These are phyloP conservation scores for Poecile montanus DNA, from an alignment of 2,797 vertebrate genomes.

Conservation along the genomic window DNA sequence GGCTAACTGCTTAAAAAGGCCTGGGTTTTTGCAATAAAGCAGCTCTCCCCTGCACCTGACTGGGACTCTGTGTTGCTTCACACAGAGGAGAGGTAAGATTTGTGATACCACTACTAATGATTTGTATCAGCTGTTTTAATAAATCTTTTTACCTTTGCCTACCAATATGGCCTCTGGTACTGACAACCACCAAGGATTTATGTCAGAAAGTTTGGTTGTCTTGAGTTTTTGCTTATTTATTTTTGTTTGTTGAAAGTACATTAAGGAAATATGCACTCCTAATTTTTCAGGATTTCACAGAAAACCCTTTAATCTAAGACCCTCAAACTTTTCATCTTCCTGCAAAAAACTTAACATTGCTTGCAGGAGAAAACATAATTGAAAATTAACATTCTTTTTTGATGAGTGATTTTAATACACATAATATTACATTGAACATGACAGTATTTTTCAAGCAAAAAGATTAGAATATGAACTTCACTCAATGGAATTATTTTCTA, in stretches of 20 bases:
- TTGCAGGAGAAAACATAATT: not conserved
- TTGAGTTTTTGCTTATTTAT: not conserved
- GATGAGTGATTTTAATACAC: not conserved
- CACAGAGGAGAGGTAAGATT: not conserved
- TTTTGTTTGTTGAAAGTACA: not conserved
- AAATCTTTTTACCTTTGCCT: not conserved
- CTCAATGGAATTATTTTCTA: not conserved
- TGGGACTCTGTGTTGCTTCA: fast-evolving
- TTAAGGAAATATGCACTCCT: not conserved
- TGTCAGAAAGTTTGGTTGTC: not conserved
- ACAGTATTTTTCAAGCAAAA: not conserved
- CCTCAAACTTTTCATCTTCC: not conserved
- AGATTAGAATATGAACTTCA: not conserved
- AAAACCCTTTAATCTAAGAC: not conserved
- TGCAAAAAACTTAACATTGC: not conserved
- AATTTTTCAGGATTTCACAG: not conserved
- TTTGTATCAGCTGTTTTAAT: not conserved
- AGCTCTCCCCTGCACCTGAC: not conserved
- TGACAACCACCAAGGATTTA: not conserved
- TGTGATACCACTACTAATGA: not conserved
- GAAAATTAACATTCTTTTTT: not conserved
- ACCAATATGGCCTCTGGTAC: not conserved
- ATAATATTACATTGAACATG: not conserved
- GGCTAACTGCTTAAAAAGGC: not conserved
- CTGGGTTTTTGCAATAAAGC: not conserved